These are phyloP conservation scores for Adelognathus sp. DNA, from an alignment of 2,888 invertebrate genomes.

Conservation along the genomic window DNA sequence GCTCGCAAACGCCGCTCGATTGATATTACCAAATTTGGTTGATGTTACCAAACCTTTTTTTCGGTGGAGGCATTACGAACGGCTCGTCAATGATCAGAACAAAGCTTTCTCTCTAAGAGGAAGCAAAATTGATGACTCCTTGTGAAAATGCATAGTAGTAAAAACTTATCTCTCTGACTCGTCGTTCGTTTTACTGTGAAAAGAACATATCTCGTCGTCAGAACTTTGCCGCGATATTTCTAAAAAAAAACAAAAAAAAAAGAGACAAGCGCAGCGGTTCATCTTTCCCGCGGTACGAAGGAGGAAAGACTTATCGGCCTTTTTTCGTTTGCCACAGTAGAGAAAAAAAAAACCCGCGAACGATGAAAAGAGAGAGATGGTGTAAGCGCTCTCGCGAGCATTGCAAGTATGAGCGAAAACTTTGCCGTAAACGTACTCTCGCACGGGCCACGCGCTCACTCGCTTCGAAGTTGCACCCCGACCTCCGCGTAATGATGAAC, in stretches of 20 bases:
- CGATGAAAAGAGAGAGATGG: not conserved
- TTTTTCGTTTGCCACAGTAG: constrained; percentile 27
- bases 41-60: too few species aligned
- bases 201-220: constrained; percentile 26
- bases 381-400: constrained; percentile 28
- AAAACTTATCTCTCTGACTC: not conserved
- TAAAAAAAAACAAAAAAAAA: not conserved
- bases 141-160: too few species aligned
- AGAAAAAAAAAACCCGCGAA: not conserved
- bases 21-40: too few species aligned
- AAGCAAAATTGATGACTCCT: too few species aligned
- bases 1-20: too few species aligned
- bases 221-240: not conserved
- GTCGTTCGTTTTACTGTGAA: constrained; percentile 7
- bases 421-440: constrained; percentile 58
- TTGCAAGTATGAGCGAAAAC: constrained; percentile 60
- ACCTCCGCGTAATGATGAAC: constrained; percentile 70
- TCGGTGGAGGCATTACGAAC: too few species aligned
- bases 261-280: constrained; percentile 17
- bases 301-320: constrained; percentile 54
- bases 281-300: not conserved
- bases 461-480: constrained; percentile 42
- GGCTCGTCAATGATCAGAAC: too few species aligned
- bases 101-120: too few species aligned
- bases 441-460: constrained; percentile 34